These are phyloP conservation scores for Megalurothrips usitatus DNA, from an alignment of 2,888 invertebrate species.

Conservation along the genomic window DNA sequence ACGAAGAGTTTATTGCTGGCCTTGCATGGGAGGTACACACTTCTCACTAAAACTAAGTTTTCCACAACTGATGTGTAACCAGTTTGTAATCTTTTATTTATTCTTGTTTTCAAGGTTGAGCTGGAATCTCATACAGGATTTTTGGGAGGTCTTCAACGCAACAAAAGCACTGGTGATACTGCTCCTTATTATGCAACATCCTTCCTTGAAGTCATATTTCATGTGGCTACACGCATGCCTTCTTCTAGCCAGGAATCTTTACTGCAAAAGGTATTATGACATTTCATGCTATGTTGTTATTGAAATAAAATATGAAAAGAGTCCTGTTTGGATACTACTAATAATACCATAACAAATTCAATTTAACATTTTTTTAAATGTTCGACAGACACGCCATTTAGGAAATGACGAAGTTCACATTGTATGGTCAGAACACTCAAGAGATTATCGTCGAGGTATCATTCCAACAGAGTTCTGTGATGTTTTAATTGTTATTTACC, in stretches of 20 bases:
- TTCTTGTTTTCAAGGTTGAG: conserved; percentile 56
- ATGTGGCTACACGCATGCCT: conserved; percentile 96
- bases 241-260: conserved; percentile 82
- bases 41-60: conserved; percentile 37
- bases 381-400: conserved; percentile 77
- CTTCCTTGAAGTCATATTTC: conserved; percentile 90
- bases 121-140: conserved; percentile 93
- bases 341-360: conserved; percentile 27
- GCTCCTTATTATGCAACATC: conserved; percentile 95
- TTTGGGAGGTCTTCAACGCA: conserved; percentile 82
- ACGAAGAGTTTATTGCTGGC: conserved; percentile 76
- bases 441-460: conserved; percentile 93
- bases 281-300: conserved; percentile 24
- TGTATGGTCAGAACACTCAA: conserved; percentile 96
- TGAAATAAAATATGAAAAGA: neutral
- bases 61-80: neutral
- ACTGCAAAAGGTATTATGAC: conserved; percentile 65
- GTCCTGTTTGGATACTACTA: neutral
- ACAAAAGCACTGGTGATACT: conserved; percentile 83
- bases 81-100: conserved; percentile 24
- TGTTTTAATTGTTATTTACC: conserved; percentile 94
- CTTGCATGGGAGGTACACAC: conserved; percentile 63
- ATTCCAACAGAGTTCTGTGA: conserved; percentile 99
- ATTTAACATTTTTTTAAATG: conserved; percentile 18
- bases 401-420: conserved; percentile 99